A percentile compares a stretch with the other conserved stretches of the same genome.
phyloP scores from a whole-genome alignment of 2,888 invertebrate species.

The Cylloceria caligata region DNA sequence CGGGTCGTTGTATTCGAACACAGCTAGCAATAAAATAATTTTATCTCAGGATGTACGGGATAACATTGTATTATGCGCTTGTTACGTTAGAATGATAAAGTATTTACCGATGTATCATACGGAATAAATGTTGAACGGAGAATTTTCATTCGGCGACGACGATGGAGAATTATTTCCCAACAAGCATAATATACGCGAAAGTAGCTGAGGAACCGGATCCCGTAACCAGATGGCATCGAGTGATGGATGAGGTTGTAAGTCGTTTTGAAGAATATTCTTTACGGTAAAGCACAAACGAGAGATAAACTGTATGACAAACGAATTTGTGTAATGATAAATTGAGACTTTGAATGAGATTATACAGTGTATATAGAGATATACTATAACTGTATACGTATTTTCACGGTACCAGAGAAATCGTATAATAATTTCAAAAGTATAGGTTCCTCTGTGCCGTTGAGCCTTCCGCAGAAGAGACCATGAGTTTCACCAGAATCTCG shows the following conservation, averaged over 20 bases:
- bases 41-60: not conserved
- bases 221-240: slow-evolving; percentile 49
- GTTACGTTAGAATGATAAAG: not conserved
- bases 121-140: slow-evolving; percentile 5
- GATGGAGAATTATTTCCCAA: slow-evolving; percentile 10
- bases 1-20: not conserved
- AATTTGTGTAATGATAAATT: slow-evolving; percentile 51
- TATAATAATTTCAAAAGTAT: slow-evolving; percentile 37
- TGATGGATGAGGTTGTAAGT: slow-evolving; percentile 59
- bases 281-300: slow-evolving; percentile 30
- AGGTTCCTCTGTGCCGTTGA: slow-evolving; percentile 27
- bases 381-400: not conserved
- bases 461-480: slow-evolving; percentile 5
- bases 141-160: slow-evolving; percentile 28
- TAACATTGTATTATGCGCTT: not conserved
- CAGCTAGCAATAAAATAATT: not conserved
- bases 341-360: slow-evolving; percentile 17
- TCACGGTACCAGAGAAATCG: not conserved
- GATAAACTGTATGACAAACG: slow-evolving; percentile 24
- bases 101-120: not conserved
- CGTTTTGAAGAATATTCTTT: slow-evolving; percentile 43
- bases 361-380: not conserved
- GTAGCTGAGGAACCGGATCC: slow-evolving; percentile 24
- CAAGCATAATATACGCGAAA: slow-evolving; percentile 4
- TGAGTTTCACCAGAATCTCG: slow-evolving; percentile 65